These are phyloP conservation scores for Empidonax traillii DNA, from an alignment of 2,113 vertebrate genomes.

Conservation along the genomic window DNA sequence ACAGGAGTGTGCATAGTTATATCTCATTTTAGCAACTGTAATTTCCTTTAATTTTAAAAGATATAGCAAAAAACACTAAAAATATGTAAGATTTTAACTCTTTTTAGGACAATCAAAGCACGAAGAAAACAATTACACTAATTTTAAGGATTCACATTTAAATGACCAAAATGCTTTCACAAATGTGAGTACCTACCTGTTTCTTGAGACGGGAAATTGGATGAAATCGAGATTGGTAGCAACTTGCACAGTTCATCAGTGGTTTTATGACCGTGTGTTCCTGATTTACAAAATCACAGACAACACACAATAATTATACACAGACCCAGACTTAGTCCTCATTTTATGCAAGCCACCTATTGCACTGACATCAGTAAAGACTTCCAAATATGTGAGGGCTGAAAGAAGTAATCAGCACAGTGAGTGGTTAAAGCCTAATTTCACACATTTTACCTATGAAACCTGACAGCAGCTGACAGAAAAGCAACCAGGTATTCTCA, in stretches of 20 bases:
- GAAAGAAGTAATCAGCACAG: background rate
- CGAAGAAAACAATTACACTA: background rate
- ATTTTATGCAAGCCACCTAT: background rate
- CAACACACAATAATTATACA: background rate
- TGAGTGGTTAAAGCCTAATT: background rate
- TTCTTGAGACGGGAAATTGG: slow-evolving; percentile 68
- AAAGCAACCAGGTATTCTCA: background rate
- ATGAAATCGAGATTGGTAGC: slow-evolving; percentile 73
- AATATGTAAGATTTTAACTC: background rate
- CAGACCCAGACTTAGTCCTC: background rate
- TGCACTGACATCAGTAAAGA: background rate
- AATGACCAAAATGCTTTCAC: background rate
- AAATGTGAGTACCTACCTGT: slow-evolving; percentile 53
- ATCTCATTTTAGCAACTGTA: background rate
- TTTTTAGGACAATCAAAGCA: background rate
- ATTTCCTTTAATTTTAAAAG: background rate
- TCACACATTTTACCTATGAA: background rate
- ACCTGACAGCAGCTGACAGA: background rate
- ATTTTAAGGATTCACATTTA: background rate
- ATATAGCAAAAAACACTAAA: background rate
- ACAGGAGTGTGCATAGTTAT: background rate
- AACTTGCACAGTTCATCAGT: slow-evolving; percentile 22
- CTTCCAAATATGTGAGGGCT: background rate
- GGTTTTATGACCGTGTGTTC: slow-evolving; percentile 26
- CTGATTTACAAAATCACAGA: slow-evolving; percentile 54